Evolutionary conservation across 2,113 vertebrate species (phyloP).

Genomic region (Bothrops jararaca): DNA sequence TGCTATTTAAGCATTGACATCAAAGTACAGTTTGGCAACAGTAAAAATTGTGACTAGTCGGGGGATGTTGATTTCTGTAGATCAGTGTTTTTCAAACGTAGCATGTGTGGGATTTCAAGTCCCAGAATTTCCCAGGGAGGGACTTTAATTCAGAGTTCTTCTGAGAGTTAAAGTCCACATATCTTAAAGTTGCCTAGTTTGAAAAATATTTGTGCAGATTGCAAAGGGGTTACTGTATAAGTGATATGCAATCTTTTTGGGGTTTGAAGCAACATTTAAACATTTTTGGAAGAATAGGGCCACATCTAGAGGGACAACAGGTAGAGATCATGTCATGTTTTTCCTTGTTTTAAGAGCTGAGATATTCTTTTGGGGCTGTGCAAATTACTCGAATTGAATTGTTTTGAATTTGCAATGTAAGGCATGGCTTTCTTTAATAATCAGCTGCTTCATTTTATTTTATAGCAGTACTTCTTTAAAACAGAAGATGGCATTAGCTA

Average conservation of each 20-base stretch:
- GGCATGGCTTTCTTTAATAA: conserved; percentile 10
- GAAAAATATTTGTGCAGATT: background rate
- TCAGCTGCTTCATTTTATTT: conserved; percentile 17
- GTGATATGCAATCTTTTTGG: background rate
- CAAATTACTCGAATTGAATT: background rate
- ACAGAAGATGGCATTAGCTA: conserved; percentile 69
- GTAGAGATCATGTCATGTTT: background rate
- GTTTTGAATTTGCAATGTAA: background rate
- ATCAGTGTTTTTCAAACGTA: background rate
- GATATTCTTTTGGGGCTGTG: background rate
- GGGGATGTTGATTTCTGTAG: background rate
- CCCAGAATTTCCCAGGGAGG: background rate
- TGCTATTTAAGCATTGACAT: background rate
- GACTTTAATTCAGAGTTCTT: background rate
- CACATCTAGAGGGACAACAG: background rate
- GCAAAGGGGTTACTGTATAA: background rate
- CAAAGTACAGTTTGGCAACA: background rate
- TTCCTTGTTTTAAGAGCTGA: background rate
- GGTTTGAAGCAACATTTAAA: background rate
- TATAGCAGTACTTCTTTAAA: conserved; percentile 45
- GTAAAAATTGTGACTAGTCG: background rate
- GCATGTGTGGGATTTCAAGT: background rate
- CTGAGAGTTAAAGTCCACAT: background rate
- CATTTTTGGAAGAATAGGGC: background rate
- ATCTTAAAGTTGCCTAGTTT: background rate